A percentile compares a stretch with the other conserved stretches of the same genome.
phyloP scores from a whole-genome alignment of 2,888 invertebrate species.

The Calameuta filiformis region DNA sequence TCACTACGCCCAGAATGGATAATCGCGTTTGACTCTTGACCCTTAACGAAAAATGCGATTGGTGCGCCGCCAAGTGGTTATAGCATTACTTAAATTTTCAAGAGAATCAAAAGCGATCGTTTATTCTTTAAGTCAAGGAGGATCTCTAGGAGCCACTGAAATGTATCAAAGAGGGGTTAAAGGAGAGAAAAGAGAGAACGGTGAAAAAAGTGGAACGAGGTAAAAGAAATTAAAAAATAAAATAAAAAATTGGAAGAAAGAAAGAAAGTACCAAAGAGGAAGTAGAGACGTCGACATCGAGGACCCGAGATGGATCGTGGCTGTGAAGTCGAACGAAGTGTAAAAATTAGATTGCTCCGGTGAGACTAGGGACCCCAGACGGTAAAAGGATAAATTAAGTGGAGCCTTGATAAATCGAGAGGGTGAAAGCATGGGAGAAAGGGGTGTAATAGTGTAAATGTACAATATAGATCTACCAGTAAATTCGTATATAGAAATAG shows the following conservation, averaged over 20 bases:
- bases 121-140: too few species aligned
- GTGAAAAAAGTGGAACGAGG: neutral
- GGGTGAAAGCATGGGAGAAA: too few species aligned
- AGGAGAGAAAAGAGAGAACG: neutral
- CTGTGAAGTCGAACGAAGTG: constrained; percentile 18
- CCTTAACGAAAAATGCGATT: too few species aligned
- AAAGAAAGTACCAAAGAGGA: neutral
- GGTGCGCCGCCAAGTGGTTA: too few species aligned
- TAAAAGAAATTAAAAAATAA: neutral
- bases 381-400: constrained; percentile 23
- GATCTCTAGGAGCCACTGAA: too few species aligned
- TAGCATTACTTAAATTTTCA: too few species aligned
- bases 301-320: constrained; percentile 14
- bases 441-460: constrained; percentile 24
- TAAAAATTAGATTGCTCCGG: constrained; percentile 18
- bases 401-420: constrained; percentile 5
- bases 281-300: neutral
- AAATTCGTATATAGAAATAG: constrained; percentile 30
- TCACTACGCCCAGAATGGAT: too few species aligned
- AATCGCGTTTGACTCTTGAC: too few species aligned
- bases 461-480: constrained; percentile 35
- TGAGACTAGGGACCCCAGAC: neutral
- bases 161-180: neutral
- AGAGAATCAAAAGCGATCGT: too few species aligned
- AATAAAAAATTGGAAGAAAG: too few species aligned